Evolutionary conservation across 64 coral and sea anemone genomes (phyloP).

Genomic region (Pachyseris speciosa): DNA sequence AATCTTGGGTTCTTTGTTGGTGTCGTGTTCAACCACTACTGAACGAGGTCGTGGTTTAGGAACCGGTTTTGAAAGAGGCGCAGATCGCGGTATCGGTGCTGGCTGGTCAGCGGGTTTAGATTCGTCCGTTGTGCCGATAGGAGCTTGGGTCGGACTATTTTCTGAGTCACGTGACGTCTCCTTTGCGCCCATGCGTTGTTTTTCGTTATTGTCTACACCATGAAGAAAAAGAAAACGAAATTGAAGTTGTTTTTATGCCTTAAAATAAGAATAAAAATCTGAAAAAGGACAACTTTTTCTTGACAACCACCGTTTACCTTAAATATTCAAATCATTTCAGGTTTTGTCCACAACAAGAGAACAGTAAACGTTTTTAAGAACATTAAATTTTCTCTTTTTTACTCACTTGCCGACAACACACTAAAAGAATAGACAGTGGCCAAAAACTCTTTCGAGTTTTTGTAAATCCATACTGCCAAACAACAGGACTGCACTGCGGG

Average conservation of each 20-base stretch:
- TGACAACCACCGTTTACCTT: no score
- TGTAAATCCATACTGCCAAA: no score
- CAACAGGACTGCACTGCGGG: no score
- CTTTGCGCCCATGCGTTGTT: background rate
- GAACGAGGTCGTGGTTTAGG: conserved; percentile 63
- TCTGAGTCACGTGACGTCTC: background rate
- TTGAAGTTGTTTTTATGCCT: background rate
- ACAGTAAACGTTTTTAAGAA: no score
- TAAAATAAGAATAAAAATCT: background rate
- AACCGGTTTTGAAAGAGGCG: conserved; percentile 16
- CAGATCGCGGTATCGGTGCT: background rate
- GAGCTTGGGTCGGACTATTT: background rate
- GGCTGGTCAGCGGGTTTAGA: background rate
- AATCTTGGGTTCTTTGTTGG: background rate
- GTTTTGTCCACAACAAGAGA: no score
- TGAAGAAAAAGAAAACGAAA: background rate
- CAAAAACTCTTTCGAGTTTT: background rate
- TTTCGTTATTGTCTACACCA: background rate
- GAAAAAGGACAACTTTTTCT: no score
- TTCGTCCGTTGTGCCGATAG: background rate
- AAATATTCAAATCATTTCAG: no score
- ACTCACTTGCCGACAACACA: no score
- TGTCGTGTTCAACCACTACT: background rate
- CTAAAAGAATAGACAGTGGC: no score
- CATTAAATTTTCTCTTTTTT: no score